Evolutionary conservation across 1,140 invertebrate genomes (phyloP).

Genomic region (Drosophila subpulchrella): DNA sequence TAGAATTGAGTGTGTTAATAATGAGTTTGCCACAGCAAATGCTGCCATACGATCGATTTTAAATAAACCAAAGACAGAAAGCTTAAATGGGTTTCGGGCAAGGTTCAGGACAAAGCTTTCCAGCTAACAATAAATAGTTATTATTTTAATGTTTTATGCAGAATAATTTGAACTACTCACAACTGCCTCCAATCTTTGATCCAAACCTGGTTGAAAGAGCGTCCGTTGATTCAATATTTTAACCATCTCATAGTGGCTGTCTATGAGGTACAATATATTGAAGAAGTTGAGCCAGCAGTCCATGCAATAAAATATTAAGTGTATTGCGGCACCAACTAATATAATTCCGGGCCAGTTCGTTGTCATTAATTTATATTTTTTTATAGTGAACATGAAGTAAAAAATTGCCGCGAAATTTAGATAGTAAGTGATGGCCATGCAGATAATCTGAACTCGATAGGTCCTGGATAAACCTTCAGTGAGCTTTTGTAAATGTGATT

Average conservation of each 20-base stretch:
- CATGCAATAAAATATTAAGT: conserved; percentile 16
- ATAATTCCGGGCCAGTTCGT: neutral
- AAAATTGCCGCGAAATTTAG: conserved; percentile 13
- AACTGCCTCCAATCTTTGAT: conserved; percentile 37
- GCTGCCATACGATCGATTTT: neutral
- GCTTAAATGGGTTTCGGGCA: conserved; percentile 30
- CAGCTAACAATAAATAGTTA: conserved; percentile 7
- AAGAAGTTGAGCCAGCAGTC: conserved; percentile 29
- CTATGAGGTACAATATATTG: conserved; percentile 28
- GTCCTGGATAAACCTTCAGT: conserved; percentile 4
- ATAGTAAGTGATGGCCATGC: conserved; percentile 29
- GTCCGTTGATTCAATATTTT: conserved; percentile 16
- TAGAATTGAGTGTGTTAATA: conserved; percentile 37
- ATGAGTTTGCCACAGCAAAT: conserved; percentile 36
- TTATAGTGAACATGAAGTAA: conserved; percentile 15
- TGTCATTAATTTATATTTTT: neutral
- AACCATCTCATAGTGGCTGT: conserved; percentile 18
- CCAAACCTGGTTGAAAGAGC: conserved; percentile 7
- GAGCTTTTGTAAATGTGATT: conserved; percentile 34
- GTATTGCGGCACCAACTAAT: neutral
- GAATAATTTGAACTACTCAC: conserved; percentile 14
- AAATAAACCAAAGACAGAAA: conserved; percentile 22
- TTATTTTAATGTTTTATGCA: neutral
- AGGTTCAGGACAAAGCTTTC: conserved; percentile 49
- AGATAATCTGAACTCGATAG: conserved; percentile 32